A percentile compares a stretch with the other conserved stretches of the same genome.
These are phyloP conservation scores for Tapirus terrestris DNA, from an alignment of 2,113 vertebrate species.

Conservation along the genomic window DNA sequence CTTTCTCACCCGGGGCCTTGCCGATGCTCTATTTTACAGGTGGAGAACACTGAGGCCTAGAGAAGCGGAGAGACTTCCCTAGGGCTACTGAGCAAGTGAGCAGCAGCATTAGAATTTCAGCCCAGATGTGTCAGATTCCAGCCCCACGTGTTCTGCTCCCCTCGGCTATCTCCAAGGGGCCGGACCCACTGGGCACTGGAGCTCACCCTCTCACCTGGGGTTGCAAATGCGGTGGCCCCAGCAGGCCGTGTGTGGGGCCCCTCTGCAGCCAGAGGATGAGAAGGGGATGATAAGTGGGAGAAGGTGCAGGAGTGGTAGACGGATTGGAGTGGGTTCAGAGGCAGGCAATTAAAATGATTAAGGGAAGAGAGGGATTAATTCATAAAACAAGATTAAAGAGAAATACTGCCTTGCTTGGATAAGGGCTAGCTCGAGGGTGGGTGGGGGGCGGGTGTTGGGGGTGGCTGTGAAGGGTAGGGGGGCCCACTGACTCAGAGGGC, in stretches of 20 bases:
- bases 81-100: not conserved
- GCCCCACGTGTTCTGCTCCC: not conserved
- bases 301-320: conserved; percentile 62
- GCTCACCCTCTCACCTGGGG: not conserved
- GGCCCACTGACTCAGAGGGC: not conserved
- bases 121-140: not conserved
- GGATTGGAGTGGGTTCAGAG: conserved; percentile 69
- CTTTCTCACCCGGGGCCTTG: not conserved
- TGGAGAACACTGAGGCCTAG: not conserved
- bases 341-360: conserved; percentile 77
- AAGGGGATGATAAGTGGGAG: conserved; percentile 26
- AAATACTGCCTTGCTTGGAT: conserved; percentile 53
- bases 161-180: not conserved
- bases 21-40: not conserved
- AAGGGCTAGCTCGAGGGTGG: not conserved
- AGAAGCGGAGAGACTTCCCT: not conserved
- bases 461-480: not conserved
- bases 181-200: not conserved
- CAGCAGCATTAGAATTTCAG: not conserved
- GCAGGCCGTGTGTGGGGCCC: not conserved
- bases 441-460: not conserved
- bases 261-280: not conserved
- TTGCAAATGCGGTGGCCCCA: not conserved
- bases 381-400: conserved; percentile 70
- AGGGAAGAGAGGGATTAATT: conserved; percentile 76